Base-by-base conservation (phyloP, 2,888 invertebrate species). In the Agriopis aurantiaria region DNA sequence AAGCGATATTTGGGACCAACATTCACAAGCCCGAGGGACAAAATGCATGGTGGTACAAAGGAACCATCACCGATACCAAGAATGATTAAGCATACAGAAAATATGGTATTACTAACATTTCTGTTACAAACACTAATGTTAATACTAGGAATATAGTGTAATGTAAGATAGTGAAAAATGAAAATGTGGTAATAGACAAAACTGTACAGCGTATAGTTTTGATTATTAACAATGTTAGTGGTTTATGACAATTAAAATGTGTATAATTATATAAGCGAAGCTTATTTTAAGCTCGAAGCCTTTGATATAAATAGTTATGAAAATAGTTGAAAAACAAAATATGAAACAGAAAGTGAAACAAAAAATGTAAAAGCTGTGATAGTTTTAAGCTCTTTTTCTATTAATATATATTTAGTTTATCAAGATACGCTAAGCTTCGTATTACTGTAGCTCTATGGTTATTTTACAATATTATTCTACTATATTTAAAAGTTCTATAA, bases 1-100 rank as follows among this genome's bases (percentile, higher is more conserved):
- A 80, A 80, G 78, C 79, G 78, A 71, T 77, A 72, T 75, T 80
- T 74, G 80, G 33, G 82, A 78, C 78, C 79, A 74, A 87, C 88
- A 87, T 87, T 87, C 81, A 89, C 82, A 85, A 84, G 80, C 75
- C 80, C 79, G 67, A 52, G 73, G 79, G 77, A 82, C 77, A 81
- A 73, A 84, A 88, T 84, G 85, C 82, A 86, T 86, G 88, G 91
- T 90, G 90, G 90, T 79, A 85, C 80, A 75, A 84, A 82, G 85
- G 89, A 85, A 89, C 93, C 93, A 88, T 93, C 91, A 93, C 94
- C 94, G 92, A 89, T 87, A 93, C 93, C 93, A 93, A 93, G 92
- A 92, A 91, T 93, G 94, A 92, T 91, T 93, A 94, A 94, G 94
- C 94, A 93, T 86, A 87, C 83, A 85, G 87, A 89, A 87, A 82